These are phyloP conservation scores for Tetrapedia diversipes DNA, from an alignment of 2,888 invertebrate species.

Conservation along the genomic window DNA sequence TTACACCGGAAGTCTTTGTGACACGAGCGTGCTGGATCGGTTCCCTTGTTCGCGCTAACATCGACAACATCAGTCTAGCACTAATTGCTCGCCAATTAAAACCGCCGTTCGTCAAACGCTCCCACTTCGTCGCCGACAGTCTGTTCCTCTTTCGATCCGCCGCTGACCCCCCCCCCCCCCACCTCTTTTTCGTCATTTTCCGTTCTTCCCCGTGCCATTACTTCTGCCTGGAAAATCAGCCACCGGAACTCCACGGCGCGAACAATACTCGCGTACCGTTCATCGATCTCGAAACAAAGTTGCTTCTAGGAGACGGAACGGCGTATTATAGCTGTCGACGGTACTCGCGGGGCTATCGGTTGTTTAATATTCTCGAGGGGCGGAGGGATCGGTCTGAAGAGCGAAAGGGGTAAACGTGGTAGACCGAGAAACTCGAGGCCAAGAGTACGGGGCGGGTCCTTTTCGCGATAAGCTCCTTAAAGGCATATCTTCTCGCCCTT, in stretches of 20 bases:
- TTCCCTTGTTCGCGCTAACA: neutral
- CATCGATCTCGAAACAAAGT: constrained; percentile 53
- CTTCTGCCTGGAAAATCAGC: constrained; percentile 40
- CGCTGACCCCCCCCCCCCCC: neutral
- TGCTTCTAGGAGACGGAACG: constrained; percentile 46
- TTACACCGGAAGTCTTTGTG: neutral
- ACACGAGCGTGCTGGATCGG: neutral
- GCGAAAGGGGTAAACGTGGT: constrained; percentile 31
- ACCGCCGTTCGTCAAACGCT: neutral
- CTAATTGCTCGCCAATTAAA: constrained; percentile 14
- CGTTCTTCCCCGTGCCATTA: constrained; percentile 36
- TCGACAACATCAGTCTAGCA: neutral
- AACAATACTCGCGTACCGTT: constrained; percentile 25
- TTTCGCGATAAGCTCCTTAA: constrained; percentile 72
- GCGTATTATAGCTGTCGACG: constrained; percentile 36
- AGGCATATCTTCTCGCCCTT: constrained; percentile 72
- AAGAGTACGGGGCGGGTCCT: constrained; percentile 48
- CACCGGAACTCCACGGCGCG: neutral
- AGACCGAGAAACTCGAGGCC: constrained; percentile 43
- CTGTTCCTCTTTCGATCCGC: neutral
- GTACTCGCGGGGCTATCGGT: constrained; percentile 39
- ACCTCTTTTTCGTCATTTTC: neutral
- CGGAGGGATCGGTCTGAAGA: neutral
- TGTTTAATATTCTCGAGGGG: constrained; percentile 58
- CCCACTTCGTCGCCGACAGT: neutral